Base-by-base conservation (phyloP, 2,113 vertebrate genomes). In the Halichoerus grypus region DNA sequence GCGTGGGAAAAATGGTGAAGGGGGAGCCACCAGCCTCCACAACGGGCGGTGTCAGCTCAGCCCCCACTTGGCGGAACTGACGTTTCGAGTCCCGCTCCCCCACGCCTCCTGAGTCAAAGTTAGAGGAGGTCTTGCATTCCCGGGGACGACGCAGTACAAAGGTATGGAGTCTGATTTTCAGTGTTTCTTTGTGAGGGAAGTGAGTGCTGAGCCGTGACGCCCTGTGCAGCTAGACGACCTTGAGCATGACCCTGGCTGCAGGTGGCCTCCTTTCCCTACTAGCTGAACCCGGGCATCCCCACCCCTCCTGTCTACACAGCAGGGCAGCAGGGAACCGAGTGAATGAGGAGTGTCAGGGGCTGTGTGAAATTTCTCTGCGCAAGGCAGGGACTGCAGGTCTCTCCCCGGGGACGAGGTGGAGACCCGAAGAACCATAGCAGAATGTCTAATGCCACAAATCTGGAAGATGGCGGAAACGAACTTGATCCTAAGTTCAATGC, bases 211-310 rank as follows among this genome's bases (percentile, higher is more conserved):
- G 39, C 26, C 67, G 31, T 51, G 22, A 33, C 3, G 6, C 31
- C 4, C 26, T 79, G 51, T 61, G 19, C 13, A 2, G 4, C 21
- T 39, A 14, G 59, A 24, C 21, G 9, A 86, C 22, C 2, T 49
- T 53, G 3, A 55, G 1, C n/a, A 18, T 0, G 31, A 21, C 5
- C 1, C 5, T 67, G 21, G 31, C 0, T 0, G n/a, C 83, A n/a
- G 39, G 14, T 12, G 31, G 49, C 11, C 13, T 36, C 28, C 36
- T 36, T 55, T 81, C 74, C 69, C n/a, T 71, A 5, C 49, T 26
- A 83, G 49, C 21, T 59, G 39, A 76, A 61, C 15, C 33, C 7
- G 31, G 1, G 12, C 26, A 69, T n/a, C 80, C 14, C 76, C 33
- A 51, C 24, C 24, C 21, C 5, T 19, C 46, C 39, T 76, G 28